Conservation (phyloP, 1,140 invertebrate species). For the Neodiprion fabricii region DNA sequence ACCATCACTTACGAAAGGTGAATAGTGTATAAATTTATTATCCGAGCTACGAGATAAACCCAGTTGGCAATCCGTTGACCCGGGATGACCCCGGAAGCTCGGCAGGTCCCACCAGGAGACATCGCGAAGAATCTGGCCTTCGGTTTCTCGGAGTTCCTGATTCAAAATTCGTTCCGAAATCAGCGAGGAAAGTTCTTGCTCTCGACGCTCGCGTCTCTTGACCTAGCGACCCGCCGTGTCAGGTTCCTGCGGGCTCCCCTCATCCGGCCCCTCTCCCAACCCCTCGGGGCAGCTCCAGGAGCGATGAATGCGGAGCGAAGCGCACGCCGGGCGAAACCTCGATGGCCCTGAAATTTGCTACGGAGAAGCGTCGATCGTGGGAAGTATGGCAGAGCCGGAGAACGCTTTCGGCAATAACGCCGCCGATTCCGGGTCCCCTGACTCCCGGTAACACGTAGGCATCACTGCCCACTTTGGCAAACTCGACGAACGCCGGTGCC, state of each 20-base stretch:
- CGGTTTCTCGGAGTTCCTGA: neutral
- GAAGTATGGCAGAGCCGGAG: constrained; percentile 19
- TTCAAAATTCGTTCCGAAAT: constrained; percentile 37
- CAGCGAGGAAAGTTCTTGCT: constrained; percentile 16
- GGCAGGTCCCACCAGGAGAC: neutral
- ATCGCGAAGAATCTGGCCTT: neutral
- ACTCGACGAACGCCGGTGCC: constrained; percentile 26
- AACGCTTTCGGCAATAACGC: neutral
- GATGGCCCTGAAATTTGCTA: constrained; percentile 20
- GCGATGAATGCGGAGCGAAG: neutral
- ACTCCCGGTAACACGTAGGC: neutral
- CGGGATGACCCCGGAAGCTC: neutral
- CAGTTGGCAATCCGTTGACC: too few species aligned
- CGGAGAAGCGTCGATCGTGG: constrained; percentile 29
- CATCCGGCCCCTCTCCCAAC: constrained; percentile 17
- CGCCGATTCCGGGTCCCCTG: neutral
- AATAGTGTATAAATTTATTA: too few species aligned
- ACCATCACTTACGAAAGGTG: too few species aligned
- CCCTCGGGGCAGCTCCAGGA: constrained; percentile 11
- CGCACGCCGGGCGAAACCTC: neutral
- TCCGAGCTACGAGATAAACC: too few species aligned
- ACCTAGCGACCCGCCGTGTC: neutral
- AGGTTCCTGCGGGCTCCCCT: constrained; percentile 14
- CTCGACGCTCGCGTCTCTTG: constrained; percentile 10
- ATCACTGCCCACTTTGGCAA: neutral